Evolutionary conservation across 2,797 vertebrate genomes (phyloP).

Genomic region (Sus cebifrons): DNA sequence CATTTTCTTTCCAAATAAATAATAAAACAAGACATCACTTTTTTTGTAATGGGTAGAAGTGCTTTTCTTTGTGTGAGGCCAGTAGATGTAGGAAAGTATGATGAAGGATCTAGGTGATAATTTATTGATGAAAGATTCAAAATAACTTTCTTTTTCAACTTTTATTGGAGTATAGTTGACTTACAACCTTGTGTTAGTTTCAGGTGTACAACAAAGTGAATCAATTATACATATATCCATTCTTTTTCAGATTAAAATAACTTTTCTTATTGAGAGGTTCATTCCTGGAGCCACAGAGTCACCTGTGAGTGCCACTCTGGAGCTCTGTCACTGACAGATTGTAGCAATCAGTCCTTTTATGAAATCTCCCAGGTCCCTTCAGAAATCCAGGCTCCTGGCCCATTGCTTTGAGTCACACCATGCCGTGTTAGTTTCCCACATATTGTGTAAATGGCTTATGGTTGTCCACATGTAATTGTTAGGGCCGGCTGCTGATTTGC

Average conservation of each 20-base stretch:
- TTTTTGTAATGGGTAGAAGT: conserved; percentile 26
- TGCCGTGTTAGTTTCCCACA: neutral
- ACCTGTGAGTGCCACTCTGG: neutral
- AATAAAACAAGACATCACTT: conserved; percentile 32
- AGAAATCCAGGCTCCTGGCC: neutral
- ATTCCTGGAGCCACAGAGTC: conserved; percentile 23
- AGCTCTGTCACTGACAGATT: conserved; percentile 6
- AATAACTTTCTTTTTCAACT: neutral
- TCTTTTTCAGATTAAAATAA: neutral
- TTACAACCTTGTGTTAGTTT: no score
- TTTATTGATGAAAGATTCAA: neutral
- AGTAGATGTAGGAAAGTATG: neutral
- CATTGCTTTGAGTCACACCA: neutral
- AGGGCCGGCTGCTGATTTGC: neutral
- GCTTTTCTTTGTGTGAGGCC: neutral
- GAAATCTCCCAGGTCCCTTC: neutral
- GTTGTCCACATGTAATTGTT: neutral
- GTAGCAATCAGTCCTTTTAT: neutral
- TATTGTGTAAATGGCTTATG: neutral
- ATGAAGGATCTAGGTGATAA: neutral
- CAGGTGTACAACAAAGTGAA: no score
- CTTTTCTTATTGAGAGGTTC: conserved; percentile 15
- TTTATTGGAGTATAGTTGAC: no score
- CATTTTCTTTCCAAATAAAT: conserved; percentile 45
- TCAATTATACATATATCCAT: no score